Base-by-base conservation (phyloP, 2,797 vertebrate genomes). In the Hippocampus kuda region DNA sequence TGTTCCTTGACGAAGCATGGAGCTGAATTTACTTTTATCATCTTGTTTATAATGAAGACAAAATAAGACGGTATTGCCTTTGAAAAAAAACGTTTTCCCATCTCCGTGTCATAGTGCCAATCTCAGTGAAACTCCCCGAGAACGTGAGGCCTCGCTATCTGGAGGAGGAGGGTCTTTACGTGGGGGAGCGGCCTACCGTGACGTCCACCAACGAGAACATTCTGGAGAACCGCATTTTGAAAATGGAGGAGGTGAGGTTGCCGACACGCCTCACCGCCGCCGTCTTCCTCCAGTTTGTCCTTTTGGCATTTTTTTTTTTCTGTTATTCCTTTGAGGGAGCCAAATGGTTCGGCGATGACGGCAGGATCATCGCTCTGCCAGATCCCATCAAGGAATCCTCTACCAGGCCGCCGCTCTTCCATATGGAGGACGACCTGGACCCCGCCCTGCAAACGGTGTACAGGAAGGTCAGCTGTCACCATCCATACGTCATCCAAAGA, bases 131-230 rank as follows among this genome's bases (percentile, higher is more conserved):
- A 81, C 90, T 99, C 2, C 92, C 93, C 13, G 92, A 92, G 83
- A 93, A 97, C 38, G 81, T 83, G 87, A 93, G 92, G 78, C 95
- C 95, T 20, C 90, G 97, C 9, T 98, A 90, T 73, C 87, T 92
- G 77, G 97, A 99, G 75, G 96, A 99, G 6, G 97, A 99, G 83
- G 97, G 97, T 63, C 88, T 99, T n/a, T 98, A 97, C 49, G 92
- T 90, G 0, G 97, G 96, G 22, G 86, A 93, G 73, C 91, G 94
- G 41, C 97, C 94, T 0, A 75, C 79, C 11, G 86, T 99, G 2
- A 90, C 93, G 0, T 73, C 77, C 46, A 77, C 85, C 60, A 94
- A 94, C 80, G 90, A 93, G 90, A 98, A 95, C 86, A 93, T 96
- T 77, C 66, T 95, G 81, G 97, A 98, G 84, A 96, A 98, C 84